phyloP scores from a whole-genome alignment of 2,797 vertebrate species.

The Cyprinella venusta region DNA sequence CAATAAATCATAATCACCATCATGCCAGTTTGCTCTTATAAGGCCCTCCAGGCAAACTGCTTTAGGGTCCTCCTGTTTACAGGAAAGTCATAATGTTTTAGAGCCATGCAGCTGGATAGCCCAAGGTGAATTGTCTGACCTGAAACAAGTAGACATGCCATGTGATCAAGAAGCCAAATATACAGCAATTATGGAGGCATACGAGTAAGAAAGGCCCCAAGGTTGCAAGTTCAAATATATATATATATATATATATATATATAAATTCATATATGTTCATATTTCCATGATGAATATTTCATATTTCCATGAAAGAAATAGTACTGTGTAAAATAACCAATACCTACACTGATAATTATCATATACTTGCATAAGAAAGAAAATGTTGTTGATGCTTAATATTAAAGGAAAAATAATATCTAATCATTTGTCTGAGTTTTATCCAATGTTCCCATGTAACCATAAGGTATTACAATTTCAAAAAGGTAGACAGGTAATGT shows the following conservation, averaged over 20 bases:
- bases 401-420: constrained; percentile 6
- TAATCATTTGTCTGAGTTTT: neutral
- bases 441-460: neutral
- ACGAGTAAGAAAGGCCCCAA: neutral
- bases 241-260: too few species aligned
- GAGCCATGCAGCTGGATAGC: constrained; percentile 22
- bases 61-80: constrained; percentile 35
- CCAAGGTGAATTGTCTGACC: constrained; percentile 34
- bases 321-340: neutral
- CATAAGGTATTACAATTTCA: neutral
- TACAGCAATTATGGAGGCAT: constrained; percentile 10
- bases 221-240: too few species aligned
- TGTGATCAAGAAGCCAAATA: constrained; percentile 19
- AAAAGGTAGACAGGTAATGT: neutral
- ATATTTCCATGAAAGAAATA: neutral
- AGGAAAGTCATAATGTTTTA: constrained; percentile 24
- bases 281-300: neutral
- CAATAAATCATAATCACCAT: constrained; percentile 42
- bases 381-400: neutral
- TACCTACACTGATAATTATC: neutral
- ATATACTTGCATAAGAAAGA: neutral
- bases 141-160: constrained; percentile 18
- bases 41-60: neutral
- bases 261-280: neutral
- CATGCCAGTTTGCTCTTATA: constrained; percentile 30